Base-by-base conservation (phyloP, 2,888 invertebrate species). In the Heliconius aoede region DNA sequence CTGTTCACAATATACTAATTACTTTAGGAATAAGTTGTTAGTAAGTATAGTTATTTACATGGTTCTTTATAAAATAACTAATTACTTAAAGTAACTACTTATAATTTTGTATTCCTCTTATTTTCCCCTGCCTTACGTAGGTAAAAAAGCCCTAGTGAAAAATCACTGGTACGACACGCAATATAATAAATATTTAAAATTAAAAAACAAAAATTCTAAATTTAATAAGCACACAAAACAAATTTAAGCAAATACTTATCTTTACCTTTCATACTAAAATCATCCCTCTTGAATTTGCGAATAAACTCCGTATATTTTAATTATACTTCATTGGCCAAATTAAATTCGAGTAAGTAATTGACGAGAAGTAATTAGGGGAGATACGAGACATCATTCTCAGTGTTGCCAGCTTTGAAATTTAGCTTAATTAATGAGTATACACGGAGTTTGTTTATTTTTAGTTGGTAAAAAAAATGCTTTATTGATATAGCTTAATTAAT, bases 261-360 rank as follows among this genome's bases (percentile, higher is more conserved):
- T 79, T 77, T 72, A 64, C 65, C 75, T 76, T 78, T 75, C 72
- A 55, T 74, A 24, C 75, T 78, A 72, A 72, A 73, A 73, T 73
- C 75, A 73, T 79, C 81, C 76, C 78, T 76, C 87, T 84, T 88
- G 88, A 88, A 83, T 89, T 88, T 85, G 81, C 86, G 88, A 90
- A 90, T 90, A 91, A 91, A 90, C 89, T 91, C 89, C 89, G 90
- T 90, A 93, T 92, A 92, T 93, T 94, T 93, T 94, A 94, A 94
- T 94, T 92, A 94, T 87, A 89, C 92, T 93, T 94, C 94, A 94
- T 94, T 94, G 94, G 89, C 89, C 91, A 90, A 93, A 94, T 94
- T 94, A 93, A 93, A 94, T 93, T 93, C 90, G 87, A 91, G 92
- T 87, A 87, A 85, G 89, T 92, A 94, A 93, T 92, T 91, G 93